phyloP scores from a whole-genome alignment of 2,888 invertebrate genomes.

The Drosophila seclusa region DNA sequence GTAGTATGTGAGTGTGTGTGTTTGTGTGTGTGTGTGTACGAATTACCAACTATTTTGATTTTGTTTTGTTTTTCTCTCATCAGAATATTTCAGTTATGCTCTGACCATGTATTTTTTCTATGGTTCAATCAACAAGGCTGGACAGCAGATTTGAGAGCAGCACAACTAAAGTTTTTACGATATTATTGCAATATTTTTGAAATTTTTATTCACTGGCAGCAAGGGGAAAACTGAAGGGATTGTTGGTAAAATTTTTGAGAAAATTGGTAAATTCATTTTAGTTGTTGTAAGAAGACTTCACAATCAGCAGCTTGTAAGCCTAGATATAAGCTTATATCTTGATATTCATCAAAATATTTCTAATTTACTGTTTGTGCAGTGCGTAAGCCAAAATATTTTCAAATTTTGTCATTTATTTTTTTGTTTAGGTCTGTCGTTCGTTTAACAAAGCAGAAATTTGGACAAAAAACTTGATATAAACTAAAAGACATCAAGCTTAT shows the following conservation, averaged over 20 bases:
- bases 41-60: conserved; percentile 3
- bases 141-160: background rate
- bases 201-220: background rate
- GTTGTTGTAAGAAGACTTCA: background rate
- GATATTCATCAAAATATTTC: background rate
- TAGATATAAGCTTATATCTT: background rate
- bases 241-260: background rate
- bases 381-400: background rate
- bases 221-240: background rate
- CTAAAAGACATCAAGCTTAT: background rate
- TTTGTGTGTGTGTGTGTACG: background rate
- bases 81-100: background rate
- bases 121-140: conserved; percentile 3
- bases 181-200: conserved; percentile 13
- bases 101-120: background rate
- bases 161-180: background rate
- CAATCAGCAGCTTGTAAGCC: too few relatives aligned
- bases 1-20: background rate
- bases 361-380: background rate
- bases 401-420: background rate
- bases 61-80: background rate
- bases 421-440: background rate
- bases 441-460: background rate
- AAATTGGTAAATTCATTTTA: background rate
- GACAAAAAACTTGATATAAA: fast-evolving